phyloP scores from a whole-genome alignment of 2,888 invertebrate genomes.

The Chymomyza procnemis region DNA sequence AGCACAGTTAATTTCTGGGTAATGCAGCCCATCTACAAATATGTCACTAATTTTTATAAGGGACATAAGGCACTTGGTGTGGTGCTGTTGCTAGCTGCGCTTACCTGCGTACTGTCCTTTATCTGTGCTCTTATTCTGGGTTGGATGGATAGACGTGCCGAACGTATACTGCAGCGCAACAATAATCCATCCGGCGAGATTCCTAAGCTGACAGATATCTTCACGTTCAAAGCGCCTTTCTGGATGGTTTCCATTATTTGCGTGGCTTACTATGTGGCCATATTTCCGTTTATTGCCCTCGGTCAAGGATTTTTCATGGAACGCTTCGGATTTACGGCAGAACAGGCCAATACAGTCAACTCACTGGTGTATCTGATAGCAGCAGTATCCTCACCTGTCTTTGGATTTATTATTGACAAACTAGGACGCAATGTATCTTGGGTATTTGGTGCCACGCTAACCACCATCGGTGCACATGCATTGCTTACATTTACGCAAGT shows the following conservation, averaged over 20 bases:
- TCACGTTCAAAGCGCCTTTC: slow-evolving; percentile 89
- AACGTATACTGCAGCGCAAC: slow-evolving; percentile 85
- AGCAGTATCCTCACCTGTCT: slow-evolving; percentile 89
- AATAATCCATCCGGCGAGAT: slow-evolving; percentile 82
- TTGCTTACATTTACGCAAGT: slow-evolving; percentile 82
- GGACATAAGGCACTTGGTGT: slow-evolving; percentile 87
- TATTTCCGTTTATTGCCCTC: slow-evolving; percentile 96
- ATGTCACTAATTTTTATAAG: slow-evolving; percentile 83
- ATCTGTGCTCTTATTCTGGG: slow-evolving; percentile 87
- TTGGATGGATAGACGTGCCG: slow-evolving; percentile 92
- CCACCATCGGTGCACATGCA: slow-evolving; percentile 83
- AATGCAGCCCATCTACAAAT: slow-evolving; percentile 92
- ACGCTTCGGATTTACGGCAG: slow-evolving; percentile 86
- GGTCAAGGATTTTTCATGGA: slow-evolving; percentile 95
- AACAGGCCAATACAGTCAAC: slow-evolving; percentile 89
- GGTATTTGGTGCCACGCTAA: slow-evolving; percentile 88
- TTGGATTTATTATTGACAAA: slow-evolving; percentile 93
- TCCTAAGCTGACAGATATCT: slow-evolving; percentile 87
- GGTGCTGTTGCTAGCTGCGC: slow-evolving; percentile 86
- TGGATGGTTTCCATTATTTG: slow-evolving; percentile 95
- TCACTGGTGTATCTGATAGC: slow-evolving; percentile 92
- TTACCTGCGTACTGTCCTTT: slow-evolving; percentile 91
- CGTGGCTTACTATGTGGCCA: slow-evolving; percentile 95
- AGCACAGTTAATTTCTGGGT: slow-evolving; percentile 96
- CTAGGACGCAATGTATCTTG: slow-evolving; percentile 93